Evolutionary conservation across 2,888 invertebrate species (phyloP).

Genomic region (Myopa tessellatipennis): DNA sequence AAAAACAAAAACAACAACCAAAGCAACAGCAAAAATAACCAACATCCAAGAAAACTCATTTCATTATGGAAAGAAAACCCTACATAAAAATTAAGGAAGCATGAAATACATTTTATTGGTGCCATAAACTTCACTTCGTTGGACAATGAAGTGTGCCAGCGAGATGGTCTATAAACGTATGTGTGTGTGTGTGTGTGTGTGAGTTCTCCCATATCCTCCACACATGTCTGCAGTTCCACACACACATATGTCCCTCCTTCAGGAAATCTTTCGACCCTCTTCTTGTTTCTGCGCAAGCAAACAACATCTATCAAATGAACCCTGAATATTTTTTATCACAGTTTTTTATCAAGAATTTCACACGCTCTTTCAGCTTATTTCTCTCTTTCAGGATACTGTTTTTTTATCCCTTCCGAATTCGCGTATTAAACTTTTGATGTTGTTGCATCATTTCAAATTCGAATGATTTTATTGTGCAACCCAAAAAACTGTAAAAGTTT

Average conservation of each 20-base stretch:
- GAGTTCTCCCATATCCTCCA: slow-evolving; percentile 2
- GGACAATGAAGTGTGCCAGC: slow-evolving; percentile 64
- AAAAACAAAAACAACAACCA: neutral
- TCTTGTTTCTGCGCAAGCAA: too few species aligned
- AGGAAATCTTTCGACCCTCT: too few species aligned
- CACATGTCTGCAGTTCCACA: neutral
- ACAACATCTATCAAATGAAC: too few species aligned
- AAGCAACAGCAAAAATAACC: neutral
- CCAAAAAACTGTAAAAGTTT: too few species aligned
- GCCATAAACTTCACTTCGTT: slow-evolving; percentile 66
- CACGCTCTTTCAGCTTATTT: too few species aligned
- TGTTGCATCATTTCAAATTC: too few species aligned
- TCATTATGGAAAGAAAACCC: slow-evolving; percentile 55
- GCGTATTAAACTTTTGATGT: too few species aligned
- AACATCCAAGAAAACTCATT: slow-evolving; percentile 46
- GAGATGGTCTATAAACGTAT: slow-evolving; percentile 21
- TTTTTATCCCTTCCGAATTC: too few species aligned
- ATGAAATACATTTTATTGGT: slow-evolving; percentile 68
- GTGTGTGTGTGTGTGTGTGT: slow-evolving; percentile 38
- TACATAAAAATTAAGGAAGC: slow-evolving; percentile 68
- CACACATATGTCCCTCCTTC: neutral
- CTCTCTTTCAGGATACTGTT: too few species aligned
- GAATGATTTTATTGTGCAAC: too few species aligned
- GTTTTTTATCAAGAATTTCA: too few species aligned
- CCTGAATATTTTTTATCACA: too few species aligned